These are phyloP conservation scores for Argentina silus DNA, from an alignment of 2,797 vertebrate genomes.

Conservation along the genomic window DNA sequence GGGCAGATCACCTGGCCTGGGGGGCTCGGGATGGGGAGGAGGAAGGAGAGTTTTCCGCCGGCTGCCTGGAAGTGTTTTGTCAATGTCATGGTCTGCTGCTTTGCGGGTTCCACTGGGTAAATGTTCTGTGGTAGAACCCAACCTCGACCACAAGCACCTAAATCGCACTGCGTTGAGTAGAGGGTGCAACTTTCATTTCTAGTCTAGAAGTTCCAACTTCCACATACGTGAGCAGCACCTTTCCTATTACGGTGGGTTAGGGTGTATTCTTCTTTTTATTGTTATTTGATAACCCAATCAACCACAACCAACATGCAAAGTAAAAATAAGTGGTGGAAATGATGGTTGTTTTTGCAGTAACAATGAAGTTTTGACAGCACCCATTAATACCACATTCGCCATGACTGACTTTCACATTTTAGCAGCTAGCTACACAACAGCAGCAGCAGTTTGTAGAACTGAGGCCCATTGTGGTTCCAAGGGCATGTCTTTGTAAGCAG, in stretches of 20 bases:
- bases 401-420: background rate
- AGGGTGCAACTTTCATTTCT: background rate
- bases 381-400: background rate
- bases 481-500: constrained; percentile 68
- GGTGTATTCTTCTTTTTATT: no score
- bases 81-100: constrained; percentile 55
- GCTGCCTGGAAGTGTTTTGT: constrained; percentile 54
- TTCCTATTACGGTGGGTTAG: no score
- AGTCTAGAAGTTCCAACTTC: no score
- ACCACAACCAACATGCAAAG: constrained; percentile 51
- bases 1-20: constrained; percentile 58
- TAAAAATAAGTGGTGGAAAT: background rate
- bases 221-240: no score
- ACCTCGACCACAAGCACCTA: background rate
- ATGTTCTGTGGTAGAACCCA: constrained; percentile 58
- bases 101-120: constrained; percentile 41
- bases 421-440: constrained; percentile 30
- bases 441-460: constrained; percentile 49
- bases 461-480: constrained; percentile 63
- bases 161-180: no score
- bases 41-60: constrained; percentile 30
- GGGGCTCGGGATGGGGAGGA: constrained; percentile 25
- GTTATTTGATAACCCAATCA: constrained; percentile 31
- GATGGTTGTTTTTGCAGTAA: background rate
- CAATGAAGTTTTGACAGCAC: background rate